phyloP scores from a whole-genome alignment of 2,113 vertebrate genomes.

The Salvelinus fontinalis region DNA sequence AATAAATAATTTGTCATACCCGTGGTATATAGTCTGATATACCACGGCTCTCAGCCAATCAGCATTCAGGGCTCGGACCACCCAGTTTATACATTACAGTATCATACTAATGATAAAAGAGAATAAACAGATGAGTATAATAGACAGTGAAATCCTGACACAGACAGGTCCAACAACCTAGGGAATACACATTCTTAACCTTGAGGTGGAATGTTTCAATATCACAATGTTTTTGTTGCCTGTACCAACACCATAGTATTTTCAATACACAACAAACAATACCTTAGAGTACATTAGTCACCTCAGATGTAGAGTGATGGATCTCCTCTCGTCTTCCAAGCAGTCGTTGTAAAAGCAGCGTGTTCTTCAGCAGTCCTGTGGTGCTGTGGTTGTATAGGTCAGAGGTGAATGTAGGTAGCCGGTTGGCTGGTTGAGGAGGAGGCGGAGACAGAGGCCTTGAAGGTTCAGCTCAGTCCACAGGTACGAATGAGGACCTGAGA shows the following conservation, averaged over 20 bases:
- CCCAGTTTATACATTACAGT: too few relatives aligned
- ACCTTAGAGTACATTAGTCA: conserved; percentile 32
- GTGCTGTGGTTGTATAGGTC: conserved; percentile 20
- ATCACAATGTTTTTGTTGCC: neutral
- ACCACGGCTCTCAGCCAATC: too few relatives aligned
- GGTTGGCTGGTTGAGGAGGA: conserved; percentile 14
- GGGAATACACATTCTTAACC: neutral
- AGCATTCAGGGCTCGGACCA: too few relatives aligned
- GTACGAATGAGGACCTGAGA: conserved; percentile 25
- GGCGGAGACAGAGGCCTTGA: conserved; percentile 33
- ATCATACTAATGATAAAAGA: too few relatives aligned
- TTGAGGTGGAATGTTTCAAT: neutral
- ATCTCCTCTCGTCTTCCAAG: conserved; percentile 10
- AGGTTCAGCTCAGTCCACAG: conserved; percentile 33
- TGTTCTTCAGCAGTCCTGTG: conserved; percentile 6
- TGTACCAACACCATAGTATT: neutral
- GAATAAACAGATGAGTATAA: too few relatives aligned
- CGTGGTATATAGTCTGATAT: too few relatives aligned
- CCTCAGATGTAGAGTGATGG: conserved; percentile 31
- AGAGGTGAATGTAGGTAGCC: neutral
- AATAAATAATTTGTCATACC: too few relatives aligned
- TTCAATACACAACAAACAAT: neutral
- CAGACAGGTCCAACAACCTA: neutral
- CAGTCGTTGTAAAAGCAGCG: conserved; percentile 19
- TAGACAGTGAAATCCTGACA: too few relatives aligned